Evolutionary conservation across 2,113 vertebrate species (phyloP).

Genomic region (Physeter macrocephalus): DNA sequence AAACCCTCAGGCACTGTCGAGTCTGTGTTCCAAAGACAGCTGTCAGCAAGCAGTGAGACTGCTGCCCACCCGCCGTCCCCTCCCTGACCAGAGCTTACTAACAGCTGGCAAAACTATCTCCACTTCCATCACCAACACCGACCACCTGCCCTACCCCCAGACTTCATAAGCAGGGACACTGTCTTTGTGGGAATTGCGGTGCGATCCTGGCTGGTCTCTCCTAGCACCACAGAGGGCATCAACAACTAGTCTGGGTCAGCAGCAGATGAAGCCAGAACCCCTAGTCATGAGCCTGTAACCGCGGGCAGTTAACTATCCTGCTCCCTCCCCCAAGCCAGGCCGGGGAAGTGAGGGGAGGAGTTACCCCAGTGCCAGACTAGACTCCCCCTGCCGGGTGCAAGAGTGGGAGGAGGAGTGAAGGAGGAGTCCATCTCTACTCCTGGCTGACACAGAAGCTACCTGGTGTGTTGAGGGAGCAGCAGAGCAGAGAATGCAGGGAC

Average conservation of each 20-base stretch:
- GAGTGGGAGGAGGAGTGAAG: neutral
- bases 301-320: neutral
- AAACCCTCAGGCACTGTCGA: neutral
- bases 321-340: neutral
- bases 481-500: neutral
- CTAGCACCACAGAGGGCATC: neutral
- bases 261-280: neutral
- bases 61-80: neutral
- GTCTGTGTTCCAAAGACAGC: neutral
- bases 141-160: rapidly evolving
- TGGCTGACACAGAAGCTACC: neutral
- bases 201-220: neutral
- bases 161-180: neutral
- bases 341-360: neutral
- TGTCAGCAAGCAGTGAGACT: neutral
- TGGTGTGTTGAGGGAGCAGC: rapidly evolving
- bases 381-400: neutral
- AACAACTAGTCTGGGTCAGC: neutral
- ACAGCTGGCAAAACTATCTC: neutral
- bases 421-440: too few relatives aligned
- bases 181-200: neutral
- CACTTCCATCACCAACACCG: neutral
- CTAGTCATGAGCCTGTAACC: neutral
- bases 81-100: neutral
- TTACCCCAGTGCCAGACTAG: too few relatives aligned